Conservation (phyloP, 2,113 vertebrate genomes). For the Callorhinus ursinus region DNA sequence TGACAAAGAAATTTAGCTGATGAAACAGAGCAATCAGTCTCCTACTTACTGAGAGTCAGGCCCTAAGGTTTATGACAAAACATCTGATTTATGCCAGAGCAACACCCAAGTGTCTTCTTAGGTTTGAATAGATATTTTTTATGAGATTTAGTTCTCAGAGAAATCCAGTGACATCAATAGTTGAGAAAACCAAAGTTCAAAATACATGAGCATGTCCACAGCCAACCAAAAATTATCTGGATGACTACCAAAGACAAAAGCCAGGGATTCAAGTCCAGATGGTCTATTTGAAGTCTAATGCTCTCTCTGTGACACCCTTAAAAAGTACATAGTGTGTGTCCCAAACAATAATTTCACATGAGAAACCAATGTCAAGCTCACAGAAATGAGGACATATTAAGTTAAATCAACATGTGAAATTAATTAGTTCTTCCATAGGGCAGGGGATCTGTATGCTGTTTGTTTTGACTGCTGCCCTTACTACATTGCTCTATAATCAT, state of each 20-base stretch:
- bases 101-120: neutral
- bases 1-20: conserved; percentile 3
- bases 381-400: neutral
- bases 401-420: neutral
- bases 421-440: neutral
- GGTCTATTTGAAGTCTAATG: neutral
- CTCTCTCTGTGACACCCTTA: neutral
- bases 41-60: neutral
- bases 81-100: neutral
- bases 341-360: neutral
- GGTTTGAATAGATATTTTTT: neutral
- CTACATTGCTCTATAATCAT: neutral
- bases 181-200: neutral
- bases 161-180: neutral
- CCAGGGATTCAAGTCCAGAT: neutral
- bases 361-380: neutral
- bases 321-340: neutral
- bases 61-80: neutral
- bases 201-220: neutral
- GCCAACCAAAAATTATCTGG: neutral
- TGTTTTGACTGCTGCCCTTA: neutral
- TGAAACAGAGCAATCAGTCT: neutral
- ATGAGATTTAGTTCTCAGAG: neutral
- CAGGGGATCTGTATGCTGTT: neutral
- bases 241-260: neutral